phyloP scores from a whole-genome alignment of 2,113 vertebrate species.

The Scortum barcoo region DNA sequence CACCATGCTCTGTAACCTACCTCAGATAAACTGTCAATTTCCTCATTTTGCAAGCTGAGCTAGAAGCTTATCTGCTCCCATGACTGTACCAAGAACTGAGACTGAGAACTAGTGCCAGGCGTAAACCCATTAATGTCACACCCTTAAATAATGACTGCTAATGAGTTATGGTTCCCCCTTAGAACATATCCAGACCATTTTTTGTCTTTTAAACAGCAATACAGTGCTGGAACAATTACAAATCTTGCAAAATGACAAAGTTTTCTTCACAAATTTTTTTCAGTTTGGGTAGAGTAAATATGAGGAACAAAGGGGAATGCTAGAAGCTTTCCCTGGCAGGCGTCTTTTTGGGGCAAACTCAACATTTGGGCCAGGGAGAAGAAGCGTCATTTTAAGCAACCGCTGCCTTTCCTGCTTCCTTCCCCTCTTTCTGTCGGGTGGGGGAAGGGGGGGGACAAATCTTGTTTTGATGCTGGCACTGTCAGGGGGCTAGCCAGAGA shows the following conservation, averaged over 20 bases:
- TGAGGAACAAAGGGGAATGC: background rate
- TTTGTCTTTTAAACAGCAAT: background rate
- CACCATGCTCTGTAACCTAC: background rate
- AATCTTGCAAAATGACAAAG: background rate
- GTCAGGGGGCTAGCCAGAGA: constrained; percentile 78
- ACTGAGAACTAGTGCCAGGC: constrained; percentile 29
- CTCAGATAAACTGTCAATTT: constrained; percentile 15
- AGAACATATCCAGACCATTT: constrained; percentile 15
- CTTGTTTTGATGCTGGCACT: constrained; percentile 79
- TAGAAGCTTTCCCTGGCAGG: background rate
- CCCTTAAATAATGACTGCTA: constrained; percentile 58
- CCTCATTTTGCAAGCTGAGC: constrained; percentile 11
- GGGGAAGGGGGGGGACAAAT: constrained; percentile 64
- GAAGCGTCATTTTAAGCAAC: constrained; percentile 52
- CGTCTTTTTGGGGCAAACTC: constrained; percentile 19
- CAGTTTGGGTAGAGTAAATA: background rate
- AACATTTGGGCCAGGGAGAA: constrained; percentile 41
- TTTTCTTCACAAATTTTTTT: background rate
- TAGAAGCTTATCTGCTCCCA: constrained; percentile 4
- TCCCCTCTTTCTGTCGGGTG: constrained; percentile 25
- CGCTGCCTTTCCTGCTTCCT: constrained; percentile 38
- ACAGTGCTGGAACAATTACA: background rate
- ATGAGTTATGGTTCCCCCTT: constrained; percentile 53
- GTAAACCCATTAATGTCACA: constrained; percentile 42
- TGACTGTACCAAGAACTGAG: constrained; percentile 4